Conservation (phyloP, 2,888 invertebrate species). For the Entomobrya proxima region DNA sequence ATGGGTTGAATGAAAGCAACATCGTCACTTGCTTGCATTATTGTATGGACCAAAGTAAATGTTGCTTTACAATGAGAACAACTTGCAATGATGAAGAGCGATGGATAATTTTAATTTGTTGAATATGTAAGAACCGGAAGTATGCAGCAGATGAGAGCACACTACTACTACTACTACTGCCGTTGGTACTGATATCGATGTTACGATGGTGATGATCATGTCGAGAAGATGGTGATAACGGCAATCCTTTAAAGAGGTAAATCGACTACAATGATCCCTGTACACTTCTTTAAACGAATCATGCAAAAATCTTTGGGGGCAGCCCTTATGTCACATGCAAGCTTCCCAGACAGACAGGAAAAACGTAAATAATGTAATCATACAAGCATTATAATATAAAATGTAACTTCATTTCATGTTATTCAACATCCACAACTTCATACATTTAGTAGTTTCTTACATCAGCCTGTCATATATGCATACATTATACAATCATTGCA, state of each 20-base stretch:
- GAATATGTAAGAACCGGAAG: constrained; percentile 55
- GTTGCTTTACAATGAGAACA: neutral
- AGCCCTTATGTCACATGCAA: constrained; percentile 50
- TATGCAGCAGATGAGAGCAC: neutral
- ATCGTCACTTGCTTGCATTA: neutral
- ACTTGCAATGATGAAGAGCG: constrained; percentile 2
- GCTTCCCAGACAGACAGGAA: constrained; percentile 59
- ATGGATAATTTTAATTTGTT: constrained; percentile 58
- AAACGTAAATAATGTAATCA: constrained; percentile 37
- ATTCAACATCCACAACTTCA: constrained; percentile 31
- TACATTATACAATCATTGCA: constrained; percentile 7
- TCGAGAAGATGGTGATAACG: constrained; percentile 42
- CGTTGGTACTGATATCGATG: constrained; percentile 35
- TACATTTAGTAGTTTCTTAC: constrained; percentile 47
- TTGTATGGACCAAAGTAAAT: neutral
- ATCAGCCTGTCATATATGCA: constrained; percentile 19
- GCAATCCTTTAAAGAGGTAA: constrained; percentile 35
- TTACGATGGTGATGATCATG: constrained; percentile 23
- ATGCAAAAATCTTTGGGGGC: constrained; percentile 28
- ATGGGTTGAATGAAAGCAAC: neutral
- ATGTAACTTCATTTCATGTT: constrained; percentile 31
- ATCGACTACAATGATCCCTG: neutral
- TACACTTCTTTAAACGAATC: constrained; percentile 1
- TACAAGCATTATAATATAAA: constrained; percentile 15
- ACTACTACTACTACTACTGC: constrained; percentile 20